Evolutionary conservation across 1,140 invertebrate genomes (phyloP), one percentile per base, ranked within the genome.

Genomic region (Gonioctena quinquepunctata): DNA sequence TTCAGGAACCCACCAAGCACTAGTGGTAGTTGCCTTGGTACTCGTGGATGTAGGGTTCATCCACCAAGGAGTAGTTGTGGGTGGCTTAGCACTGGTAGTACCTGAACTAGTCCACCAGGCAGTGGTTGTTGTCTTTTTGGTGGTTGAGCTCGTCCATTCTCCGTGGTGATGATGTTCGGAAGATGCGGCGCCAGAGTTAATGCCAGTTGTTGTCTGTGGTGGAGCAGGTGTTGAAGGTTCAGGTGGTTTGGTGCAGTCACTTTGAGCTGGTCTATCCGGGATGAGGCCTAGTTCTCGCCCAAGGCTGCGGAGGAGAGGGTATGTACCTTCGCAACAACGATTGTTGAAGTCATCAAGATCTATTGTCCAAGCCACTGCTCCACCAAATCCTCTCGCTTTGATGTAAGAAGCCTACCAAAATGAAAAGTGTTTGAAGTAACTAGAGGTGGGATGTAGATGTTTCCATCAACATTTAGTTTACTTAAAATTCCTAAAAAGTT

Each of bases 331-430:
- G 75, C 94, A 96, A 80, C 94, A 95, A 0, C 86, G 84, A 82
- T 96, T 96, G 48, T 86, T 89, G 76, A 94, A 96, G 78, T 97
- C 95, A 76, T 97, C 95, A 68, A 98, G 82, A 79, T 98, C 96
- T 0, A 97, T 86, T 0, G 95, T 96, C 95, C 95, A 98, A 1
- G 94, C 91, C 69, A 93, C 91, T 1, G 91, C 89, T 6, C 95
- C 95, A 1, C 92, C 94, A 68, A 91, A 90, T 6, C 90, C 89
- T 77, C 89, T 87, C 1, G 86, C 83, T 18, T 88, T 81, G 1
- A 94, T 90, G 86, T 91, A 96, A 67, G 90, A 84, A 5, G 92
- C 92, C 86, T 92, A 80, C 50, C 71, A 66, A 26, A 19, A 63
- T 16, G 0, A 26, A 18, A 0, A 21, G n/a, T n/a, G n/a, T n/a